Evolutionary conservation across 2,797 vertebrate genomes (phyloP), one percentile per base, ranked within the genome.

Genomic region (Sebastes diploproa): DNA sequence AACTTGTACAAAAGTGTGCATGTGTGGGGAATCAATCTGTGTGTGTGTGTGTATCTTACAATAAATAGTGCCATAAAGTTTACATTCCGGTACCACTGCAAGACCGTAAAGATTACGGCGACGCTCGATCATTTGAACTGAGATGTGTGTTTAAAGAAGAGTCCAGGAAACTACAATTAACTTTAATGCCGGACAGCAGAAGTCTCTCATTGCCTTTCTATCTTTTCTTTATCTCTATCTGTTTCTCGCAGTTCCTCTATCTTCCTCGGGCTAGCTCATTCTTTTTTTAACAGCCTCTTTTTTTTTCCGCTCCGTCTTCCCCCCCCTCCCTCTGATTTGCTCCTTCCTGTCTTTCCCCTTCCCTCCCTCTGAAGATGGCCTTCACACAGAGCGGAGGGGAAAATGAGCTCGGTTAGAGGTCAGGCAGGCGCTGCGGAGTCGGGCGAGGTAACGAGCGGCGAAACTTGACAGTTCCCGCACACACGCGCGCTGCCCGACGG

Each of bases 361-460:
- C 61, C n/a, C 65, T 82, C 38, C 55, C 77, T 88, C 61, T 90
- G 74, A 90, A 88, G 86, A 79, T 71, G 79, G 89, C 86, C 88
- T 87, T 90, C 91, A 89, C 87, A 72, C 86, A 61, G 82, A 88
- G 79, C 46, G 77, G 88, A 85, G 61, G 86, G 73, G 79, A 80
- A 90, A 91, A 93, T 85, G 83, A 89, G 87, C 80, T 82, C 56
- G 23, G 86, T 52, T 71, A 86, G 90, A 90, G 89, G 82, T 82
- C 80, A 60, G 74, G 61, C 80, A 7, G 42, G 65, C 61, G 50
- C 42, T 3, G 70, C 2, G 52, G 58, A 81, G 65, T 77, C 87
- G 14, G 78, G 82, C 80, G 81, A 89, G 89, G 81, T 74, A 67
- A 60, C 34, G 29, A 74, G 81, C 52, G 0, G 36, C 66, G 6